These are phyloP conservation scores for Dolichopus griseipennis DNA, from an alignment of 2,888 invertebrate genomes.

Conservation along the genomic window DNA sequence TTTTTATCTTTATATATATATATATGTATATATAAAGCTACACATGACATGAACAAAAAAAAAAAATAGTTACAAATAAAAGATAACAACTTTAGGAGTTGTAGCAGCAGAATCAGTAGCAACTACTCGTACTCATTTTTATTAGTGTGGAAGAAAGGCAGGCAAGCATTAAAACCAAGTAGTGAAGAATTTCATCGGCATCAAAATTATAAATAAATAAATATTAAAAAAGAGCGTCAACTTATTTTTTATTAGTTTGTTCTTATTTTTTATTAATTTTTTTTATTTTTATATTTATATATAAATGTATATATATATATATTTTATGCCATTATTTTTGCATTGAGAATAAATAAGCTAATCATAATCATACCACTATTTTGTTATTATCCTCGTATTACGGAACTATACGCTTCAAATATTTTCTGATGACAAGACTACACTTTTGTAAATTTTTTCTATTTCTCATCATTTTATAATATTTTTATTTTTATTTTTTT, in stretches of 20 bases:
- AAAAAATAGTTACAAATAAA: not conserved
- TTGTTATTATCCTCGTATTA: not conserved
- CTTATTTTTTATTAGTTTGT: not conserved
- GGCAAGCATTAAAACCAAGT: not conserved
- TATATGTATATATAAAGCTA: no score
- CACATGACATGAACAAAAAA: not conserved
- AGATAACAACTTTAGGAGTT: not conserved
- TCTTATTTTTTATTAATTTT: not conserved
- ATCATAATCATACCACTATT: not conserved
- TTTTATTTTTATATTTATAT: not conserved
- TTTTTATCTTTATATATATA: not conserved
- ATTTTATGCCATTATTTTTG: not conserved
- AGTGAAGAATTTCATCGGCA: not conserved
- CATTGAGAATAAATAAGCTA: conserved; percentile 3
- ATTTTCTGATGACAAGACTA: conserved; percentile 9
- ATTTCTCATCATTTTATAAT: not conserved
- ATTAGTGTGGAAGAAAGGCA: not conserved
- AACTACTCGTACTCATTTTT: not conserved
- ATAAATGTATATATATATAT: no score
- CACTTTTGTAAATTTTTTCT: not conserved
- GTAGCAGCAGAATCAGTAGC: not conserved
- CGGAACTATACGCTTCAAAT: conserved; percentile 9
- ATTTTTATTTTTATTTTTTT: not conserved
- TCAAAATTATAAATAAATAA: not conserved
- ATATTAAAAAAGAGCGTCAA: conserved; percentile 3